Evolutionary conservation across 2,797 vertebrate genomes (phyloP), one percentile per base, ranked within the genome.

Genomic region (Eospalax fontanierii): DNA sequence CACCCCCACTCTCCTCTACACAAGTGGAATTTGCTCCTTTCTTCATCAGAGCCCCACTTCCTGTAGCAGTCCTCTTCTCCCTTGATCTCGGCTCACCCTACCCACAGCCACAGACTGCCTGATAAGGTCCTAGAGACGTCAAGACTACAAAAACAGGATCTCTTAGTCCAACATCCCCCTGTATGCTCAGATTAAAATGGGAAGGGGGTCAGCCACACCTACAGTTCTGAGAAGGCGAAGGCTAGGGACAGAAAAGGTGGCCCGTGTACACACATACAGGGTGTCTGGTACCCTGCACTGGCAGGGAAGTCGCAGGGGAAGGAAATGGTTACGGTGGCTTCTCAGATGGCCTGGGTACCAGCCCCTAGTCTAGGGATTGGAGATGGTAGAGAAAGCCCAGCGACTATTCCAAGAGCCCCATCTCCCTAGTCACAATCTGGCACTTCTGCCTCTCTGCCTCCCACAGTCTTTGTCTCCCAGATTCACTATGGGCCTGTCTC

Each of bases 241-340:
- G 50, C 76, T 11, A 28, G 35, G 35, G 40, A 50, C 50, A 15
- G n/a, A 91, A 94, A 33, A 54, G 50, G 50, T 9, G 50, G 14
- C 50, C 7, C 59, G 50, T 26, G 19, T 10, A 66, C 30, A 9
- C 63, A 35, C 73, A 33, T 8, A 4, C 73, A n/a, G 1, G 15
- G 50, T n/a, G 83, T 83, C 91, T 94, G 61, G 61, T 82, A 81
- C 71, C 66, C 22, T 50, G 30, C 79, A 75, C 89, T 71, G 93
- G 6, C 87, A 89, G 28, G 89, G 57, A 92, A 93, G 81, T 89
- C 92, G 1, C 93, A 92, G 46, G 75, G 96, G 96, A 95, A 97
- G 96, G 97, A 97, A 96, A 96, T 95, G 96, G 97, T 96, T 95
- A 93, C 71, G 80, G 76, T 14, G 38, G 93, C 93, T 94, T 95